A percentile compares a stretch with the other conserved stretches of the same genome.
phyloP scores from a whole-genome alignment of 2,797 vertebrate genomes.

The Intellagama lesueurii region DNA sequence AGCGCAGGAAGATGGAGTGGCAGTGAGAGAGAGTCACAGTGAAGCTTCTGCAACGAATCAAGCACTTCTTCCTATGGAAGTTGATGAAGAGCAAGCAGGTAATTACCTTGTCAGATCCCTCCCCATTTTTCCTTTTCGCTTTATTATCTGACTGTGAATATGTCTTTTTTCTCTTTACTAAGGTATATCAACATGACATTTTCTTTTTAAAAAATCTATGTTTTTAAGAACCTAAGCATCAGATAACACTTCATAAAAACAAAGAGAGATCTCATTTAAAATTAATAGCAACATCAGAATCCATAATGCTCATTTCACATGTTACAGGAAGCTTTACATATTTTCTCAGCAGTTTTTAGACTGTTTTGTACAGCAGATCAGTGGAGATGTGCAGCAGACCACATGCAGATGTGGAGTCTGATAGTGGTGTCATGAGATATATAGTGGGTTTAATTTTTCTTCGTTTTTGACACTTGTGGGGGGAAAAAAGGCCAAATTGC shows the following conservation, averaged over 20 bases:
- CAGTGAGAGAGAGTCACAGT: slow-evolving; percentile 75
- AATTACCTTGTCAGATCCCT: slow-evolving; percentile 40
- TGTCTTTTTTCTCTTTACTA: not conserved
- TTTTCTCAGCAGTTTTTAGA: not conserved
- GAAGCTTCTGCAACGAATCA: slow-evolving; percentile 76
- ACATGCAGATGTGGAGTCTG: not conserved
- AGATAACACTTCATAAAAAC: not conserved
- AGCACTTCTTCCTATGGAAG: slow-evolving; percentile 77
- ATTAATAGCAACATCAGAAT: not conserved
- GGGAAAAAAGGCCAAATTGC: too few species aligned
- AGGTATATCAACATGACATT: not conserved
- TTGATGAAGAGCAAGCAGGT: slow-evolving; percentile 98
- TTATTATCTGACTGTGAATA: not conserved
- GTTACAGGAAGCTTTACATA: not conserved
- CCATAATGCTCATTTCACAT: not conserved
- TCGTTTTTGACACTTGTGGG: too few species aligned
- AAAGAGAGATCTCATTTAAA: not conserved
- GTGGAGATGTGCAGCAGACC: not conserved
- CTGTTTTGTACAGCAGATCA: not conserved
- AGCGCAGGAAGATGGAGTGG: slow-evolving; percentile 85
- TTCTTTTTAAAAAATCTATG: not conserved
- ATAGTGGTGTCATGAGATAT: not conserved
- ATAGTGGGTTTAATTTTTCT: too few species aligned
- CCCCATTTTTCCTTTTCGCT: not conserved
- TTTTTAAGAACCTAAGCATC: not conserved